A percentile compares a stretch with the other conserved stretches of the same genome.
phyloP scores from a whole-genome alignment of 2,797 vertebrate species.

The Parambassis ranga region DNA sequence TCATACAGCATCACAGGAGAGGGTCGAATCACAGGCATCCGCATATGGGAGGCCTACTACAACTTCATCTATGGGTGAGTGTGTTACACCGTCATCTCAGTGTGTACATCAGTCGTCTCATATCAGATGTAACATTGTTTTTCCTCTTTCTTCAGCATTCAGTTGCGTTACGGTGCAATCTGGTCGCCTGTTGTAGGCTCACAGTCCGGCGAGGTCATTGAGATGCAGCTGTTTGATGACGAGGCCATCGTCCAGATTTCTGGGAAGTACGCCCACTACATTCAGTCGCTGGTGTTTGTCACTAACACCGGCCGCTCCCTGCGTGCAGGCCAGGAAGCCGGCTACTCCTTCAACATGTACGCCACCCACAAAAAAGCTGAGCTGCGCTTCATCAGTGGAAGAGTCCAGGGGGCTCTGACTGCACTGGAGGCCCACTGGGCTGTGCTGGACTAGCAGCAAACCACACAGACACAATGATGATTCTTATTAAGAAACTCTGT shows the following conservation, averaged over 20 bases:
- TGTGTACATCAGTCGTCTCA: no score
- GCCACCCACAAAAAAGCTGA: not conserved
- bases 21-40: constrained; percentile 19
- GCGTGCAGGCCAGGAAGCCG: not conserved
- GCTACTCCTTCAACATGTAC: constrained; percentile 52
- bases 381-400: constrained; percentile 44
- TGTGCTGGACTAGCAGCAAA: no score
- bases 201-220: accelerated
- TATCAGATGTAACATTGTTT: no score
- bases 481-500: no score
- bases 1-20: not conserved
- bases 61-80: constrained; percentile 20
- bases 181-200: not conserved
- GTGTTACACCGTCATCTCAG: no score
- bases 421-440: constrained; percentile 37
- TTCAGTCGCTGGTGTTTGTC: constrained; percentile 24
- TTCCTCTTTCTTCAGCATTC: constrained; percentile 17
- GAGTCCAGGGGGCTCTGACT: not conserved
- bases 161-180: constrained; percentile 4
- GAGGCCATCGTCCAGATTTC: constrained; percentile 52
- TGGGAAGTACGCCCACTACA: constrained; percentile 5
- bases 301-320: constrained; percentile 39
- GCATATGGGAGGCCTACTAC: not conserved
- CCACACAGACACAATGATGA: no score
- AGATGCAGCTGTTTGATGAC: not conserved